Percentiles rank a stretch among this genome's conserved stretches.
These are phyloP conservation scores for Halcyon smyrnensis DNA, from an alignment of 2,797 vertebrate species.

Conservation along the genomic window DNA sequence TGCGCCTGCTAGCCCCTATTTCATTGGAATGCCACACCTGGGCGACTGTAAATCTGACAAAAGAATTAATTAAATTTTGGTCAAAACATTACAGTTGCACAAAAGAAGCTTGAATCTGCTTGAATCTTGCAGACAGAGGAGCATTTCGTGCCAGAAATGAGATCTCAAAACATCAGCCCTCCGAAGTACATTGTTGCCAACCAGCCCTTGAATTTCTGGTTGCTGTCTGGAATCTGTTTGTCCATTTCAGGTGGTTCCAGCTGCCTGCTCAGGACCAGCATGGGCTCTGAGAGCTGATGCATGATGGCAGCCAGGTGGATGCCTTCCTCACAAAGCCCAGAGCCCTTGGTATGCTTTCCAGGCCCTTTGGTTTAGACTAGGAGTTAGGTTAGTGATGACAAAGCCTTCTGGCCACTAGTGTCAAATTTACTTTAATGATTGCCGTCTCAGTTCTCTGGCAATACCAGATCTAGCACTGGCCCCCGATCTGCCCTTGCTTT, in stretches of 20 bases:
- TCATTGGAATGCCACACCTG: not conserved
- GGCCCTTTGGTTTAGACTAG: not conserved
- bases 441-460: not conserved
- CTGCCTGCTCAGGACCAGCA: not conserved
- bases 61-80: not conserved
- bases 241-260: not conserved
- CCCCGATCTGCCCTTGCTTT: not conserved
- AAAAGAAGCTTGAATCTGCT: not conserved
- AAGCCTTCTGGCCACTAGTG: not conserved
- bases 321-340: not conserved
- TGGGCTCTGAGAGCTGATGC: fast-evolving
- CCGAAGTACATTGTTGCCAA: not conserved
- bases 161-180: not conserved
- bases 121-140: not conserved
- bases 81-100: not conserved
- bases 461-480: not conserved
- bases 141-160: not conserved
- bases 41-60: not conserved
- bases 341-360: not conserved
- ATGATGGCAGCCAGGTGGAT: not conserved
- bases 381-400: not conserved
- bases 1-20: not conserved
- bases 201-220: not conserved
- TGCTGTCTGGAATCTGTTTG: not conserved
- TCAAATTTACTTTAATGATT: not conserved